phyloP scores from a whole-genome alignment of 2,888 invertebrate species.

The Fragum fragum region DNA sequence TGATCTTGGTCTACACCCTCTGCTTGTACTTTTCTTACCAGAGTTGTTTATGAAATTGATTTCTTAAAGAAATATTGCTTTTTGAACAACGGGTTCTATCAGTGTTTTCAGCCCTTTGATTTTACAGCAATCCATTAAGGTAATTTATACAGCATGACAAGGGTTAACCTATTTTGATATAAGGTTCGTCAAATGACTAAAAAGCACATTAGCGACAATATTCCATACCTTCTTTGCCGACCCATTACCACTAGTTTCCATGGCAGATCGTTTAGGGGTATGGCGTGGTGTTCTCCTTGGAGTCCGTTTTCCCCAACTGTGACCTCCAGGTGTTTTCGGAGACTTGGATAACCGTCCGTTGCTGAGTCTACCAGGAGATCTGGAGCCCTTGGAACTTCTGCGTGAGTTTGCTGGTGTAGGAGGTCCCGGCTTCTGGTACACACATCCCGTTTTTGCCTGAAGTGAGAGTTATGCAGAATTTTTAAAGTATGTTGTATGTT shows the following conservation, averaged over 20 bases:
- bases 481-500: no score
- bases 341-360: constrained; percentile 57
- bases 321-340: constrained; percentile 62
- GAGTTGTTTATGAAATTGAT: no score
- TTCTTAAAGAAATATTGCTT: no score
- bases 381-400: constrained; percentile 64
- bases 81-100: no score
- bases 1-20: no score
- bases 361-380: constrained; percentile 51
- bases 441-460: constrained; percentile 50
- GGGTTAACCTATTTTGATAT: background rate
- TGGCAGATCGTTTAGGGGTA: constrained; percentile 46
- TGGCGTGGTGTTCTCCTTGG: constrained; percentile 52
- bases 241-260: constrained; percentile 31
- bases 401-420: constrained; percentile 76
- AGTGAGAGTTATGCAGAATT: no score
- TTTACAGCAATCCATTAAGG: no score
- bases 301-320: constrained; percentile 55
- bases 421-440: constrained; percentile 78
- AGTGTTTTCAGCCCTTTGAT: no score
- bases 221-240: constrained; percentile 66
- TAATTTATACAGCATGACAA: no score
- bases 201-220: constrained; percentile 21
- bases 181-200: background rate
- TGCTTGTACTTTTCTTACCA: no score